phyloP scores from a whole-genome alignment of 2,113 vertebrate genomes.

The Melanotaenia duboulayi region DNA sequence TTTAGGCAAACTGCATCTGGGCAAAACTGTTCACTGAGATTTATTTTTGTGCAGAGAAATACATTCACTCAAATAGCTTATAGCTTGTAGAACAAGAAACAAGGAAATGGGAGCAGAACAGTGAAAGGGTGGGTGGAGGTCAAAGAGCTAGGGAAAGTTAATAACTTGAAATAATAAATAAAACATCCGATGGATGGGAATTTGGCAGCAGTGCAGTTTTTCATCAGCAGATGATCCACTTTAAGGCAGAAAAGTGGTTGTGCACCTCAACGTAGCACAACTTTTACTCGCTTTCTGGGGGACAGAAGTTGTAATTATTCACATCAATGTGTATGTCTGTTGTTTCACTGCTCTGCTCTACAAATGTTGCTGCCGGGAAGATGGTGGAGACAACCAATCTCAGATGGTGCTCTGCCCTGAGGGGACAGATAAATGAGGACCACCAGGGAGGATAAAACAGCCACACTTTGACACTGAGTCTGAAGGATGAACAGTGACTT shows the following conservation, averaged over 20 bases:
- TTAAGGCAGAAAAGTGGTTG: slow-evolving; percentile 17
- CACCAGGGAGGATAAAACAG: slow-evolving; percentile 69
- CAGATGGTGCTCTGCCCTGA: slow-evolving; percentile 69
- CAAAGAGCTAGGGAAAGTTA: slow-evolving; percentile 78
- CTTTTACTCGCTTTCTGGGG: slow-evolving; percentile 64
- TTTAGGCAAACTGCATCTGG: slow-evolving; percentile 75
- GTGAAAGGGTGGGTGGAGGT: slow-evolving; percentile 58
- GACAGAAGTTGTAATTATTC: slow-evolving; percentile 58
- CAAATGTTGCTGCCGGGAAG: slow-evolving; percentile 59
- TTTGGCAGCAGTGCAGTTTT: slow-evolving; percentile 68
- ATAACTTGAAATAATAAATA: slow-evolving; percentile 82
- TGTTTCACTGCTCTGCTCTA: slow-evolving; percentile 62
- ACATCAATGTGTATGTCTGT: slow-evolving; percentile 69
- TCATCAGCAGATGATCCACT: slow-evolving; percentile 47
- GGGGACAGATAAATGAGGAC: slow-evolving; percentile 72
- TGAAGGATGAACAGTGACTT: slow-evolving; percentile 21
- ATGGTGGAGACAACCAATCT: slow-evolving; percentile 70
- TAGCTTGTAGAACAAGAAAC: slow-evolving; percentile 77
- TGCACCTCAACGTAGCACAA: slow-evolving; percentile 7
- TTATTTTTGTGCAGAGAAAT: slow-evolving; percentile 79
- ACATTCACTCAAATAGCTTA: slow-evolving; percentile 73
- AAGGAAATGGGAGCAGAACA: slow-evolving; percentile 59
- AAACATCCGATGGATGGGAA: slow-evolving; percentile 72
- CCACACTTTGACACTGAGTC: slow-evolving; percentile 14
- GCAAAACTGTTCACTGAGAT: slow-evolving; percentile 71